A percentile compares a stretch with the other conserved stretches of the same genome.
Conservation (phyloP, 1,140 invertebrate genomes). For the Drosophila melanogaster region Release_6_plus_ISO1_MT NT_033777.3:25930501-25931000, state of each 20-base stretch:
- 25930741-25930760: not conserved
- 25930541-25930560: not conserved
- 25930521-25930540: not conserved
- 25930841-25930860: conserved; percentile 70
- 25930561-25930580: not conserved
- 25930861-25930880: conserved; percentile 63
- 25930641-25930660: conserved; percentile 72
- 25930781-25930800: conserved; percentile 73
- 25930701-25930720: conserved; percentile 45
- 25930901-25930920: conserved; percentile 70
- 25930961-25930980: conserved; percentile 13
- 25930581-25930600: conserved; percentile 5
- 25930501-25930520: not conserved
- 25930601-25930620: conserved; percentile 20
- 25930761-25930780: not conserved
- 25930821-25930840: conserved; percentile 71
- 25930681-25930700: not conserved
- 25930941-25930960: not conserved
- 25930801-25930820: conserved; percentile 43
- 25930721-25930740: conserved; percentile 45
- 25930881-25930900: conserved; percentile 50
- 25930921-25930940: conserved; percentile 25
- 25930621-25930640: conserved; percentile 71
- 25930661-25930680: conserved; percentile 56
- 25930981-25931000: conserved; percentile 35